Conservation (phyloP, 2,113 vertebrate genomes). For the Clarias macrocephalus region DNA sequence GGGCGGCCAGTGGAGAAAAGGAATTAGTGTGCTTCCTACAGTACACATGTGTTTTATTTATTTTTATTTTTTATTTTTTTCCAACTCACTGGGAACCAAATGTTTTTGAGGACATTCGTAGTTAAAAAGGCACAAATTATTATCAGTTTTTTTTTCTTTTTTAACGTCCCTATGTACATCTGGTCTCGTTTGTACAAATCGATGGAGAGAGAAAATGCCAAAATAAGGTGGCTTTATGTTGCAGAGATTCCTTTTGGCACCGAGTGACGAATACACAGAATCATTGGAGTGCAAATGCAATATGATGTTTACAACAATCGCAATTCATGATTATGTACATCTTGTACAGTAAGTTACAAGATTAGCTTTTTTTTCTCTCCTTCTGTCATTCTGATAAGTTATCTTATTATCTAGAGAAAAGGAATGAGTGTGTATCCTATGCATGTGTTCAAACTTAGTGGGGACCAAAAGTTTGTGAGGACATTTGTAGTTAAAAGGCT, state of each 20-base stretch:
- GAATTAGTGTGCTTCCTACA: constrained; percentile 11
- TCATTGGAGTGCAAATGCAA: not conserved
- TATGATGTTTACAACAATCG: not conserved
- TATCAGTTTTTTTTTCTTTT: no score
- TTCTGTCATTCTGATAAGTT: not conserved
- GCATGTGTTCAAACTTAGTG: no score
- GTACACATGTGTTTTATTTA: not conserved
- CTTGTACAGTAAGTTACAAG: not conserved
- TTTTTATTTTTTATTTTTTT: not conserved
- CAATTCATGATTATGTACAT: constrained; percentile 12
- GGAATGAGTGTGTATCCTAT: not conserved
- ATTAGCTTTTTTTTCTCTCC: not conserved
- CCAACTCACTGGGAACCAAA: no score
- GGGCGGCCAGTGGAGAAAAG: constrained; percentile 43
- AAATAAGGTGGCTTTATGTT: not conserved
- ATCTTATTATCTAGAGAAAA: constrained; percentile 50
- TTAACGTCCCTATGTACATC: constrained; percentile 32
- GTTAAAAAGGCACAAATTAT: no score
- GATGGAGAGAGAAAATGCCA: not conserved
- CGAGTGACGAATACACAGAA: not conserved
- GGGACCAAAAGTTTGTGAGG: no score
- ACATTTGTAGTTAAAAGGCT: no score
- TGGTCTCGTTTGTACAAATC: constrained; percentile 9
- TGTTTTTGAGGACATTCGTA: no score
- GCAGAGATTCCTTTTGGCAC: not conserved